Base-by-base conservation (phyloP, 2,888 invertebrate species). In the Agonum fuliginosum region DNA sequence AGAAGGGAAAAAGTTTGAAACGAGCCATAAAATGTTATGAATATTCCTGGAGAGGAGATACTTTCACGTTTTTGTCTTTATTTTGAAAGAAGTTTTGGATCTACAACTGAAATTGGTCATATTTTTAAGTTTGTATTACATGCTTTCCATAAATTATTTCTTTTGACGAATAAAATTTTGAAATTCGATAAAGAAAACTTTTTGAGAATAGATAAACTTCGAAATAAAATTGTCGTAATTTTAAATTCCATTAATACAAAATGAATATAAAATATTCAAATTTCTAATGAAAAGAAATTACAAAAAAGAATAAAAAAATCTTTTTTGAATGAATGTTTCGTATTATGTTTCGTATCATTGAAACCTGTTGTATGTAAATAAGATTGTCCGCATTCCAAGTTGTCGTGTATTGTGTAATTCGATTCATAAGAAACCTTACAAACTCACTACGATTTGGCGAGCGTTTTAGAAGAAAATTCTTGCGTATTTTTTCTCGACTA, bases 21-120 rank as follows among this genome's bases (percentile, higher is more conserved):
- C 27, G 41, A 24, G 34, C 22, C 43, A 43, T 73, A 73, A 73
- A 73, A 73, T 73, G 43, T 73, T 73, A 73, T 73, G 73, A 73
- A 73, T 73, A 73, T 73, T 73, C 46, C 20, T n/a, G 24, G 10
- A 22, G 41, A 67, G 30, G 10, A 34, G 0, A 62, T 62, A 30
- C 62, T 62, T 62, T 34, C 22, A 20, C 67, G 43, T 41, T 67
- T 67, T 22, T 70, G 46, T 65, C 30, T 62, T 67, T 41, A 41
- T 67, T 67, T 24, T 0, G n/a, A 67, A 37, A 30, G 24, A 54
- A 10, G 22, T 54, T 54, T 24, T 24, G 12, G 12, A 24, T 54
- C 54, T 54, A 54, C 24, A 54, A 54, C 54, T 24, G 58, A 17
- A 62, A 62, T 62, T 62, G 58, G 58, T 62, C 5, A 62, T 30